Evolutionary conservation across 2,113 vertebrate species (phyloP).

Genomic region (Vulpes lagopus): DNA sequence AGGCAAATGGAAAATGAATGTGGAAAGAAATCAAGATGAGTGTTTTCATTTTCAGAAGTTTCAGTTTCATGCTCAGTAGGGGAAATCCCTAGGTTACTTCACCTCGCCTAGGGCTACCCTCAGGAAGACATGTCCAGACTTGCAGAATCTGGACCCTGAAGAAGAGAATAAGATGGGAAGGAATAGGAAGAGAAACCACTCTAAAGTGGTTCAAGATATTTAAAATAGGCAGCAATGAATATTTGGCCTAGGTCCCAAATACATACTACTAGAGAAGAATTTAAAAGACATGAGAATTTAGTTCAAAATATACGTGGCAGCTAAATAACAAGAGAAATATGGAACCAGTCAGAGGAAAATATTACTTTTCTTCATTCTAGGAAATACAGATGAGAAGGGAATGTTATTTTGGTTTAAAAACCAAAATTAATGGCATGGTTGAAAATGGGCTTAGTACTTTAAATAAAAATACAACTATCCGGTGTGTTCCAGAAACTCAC

Average conservation of each 20-base stretch:
- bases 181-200: not conserved
- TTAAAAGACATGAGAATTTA: not conserved
- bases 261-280: not conserved
- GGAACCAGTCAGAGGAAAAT: not conserved
- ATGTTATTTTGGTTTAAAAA: not conserved
- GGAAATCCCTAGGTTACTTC: slow-evolving; percentile 7
- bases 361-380: slow-evolving; percentile 4
- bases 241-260: not conserved
- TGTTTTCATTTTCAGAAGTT: not conserved
- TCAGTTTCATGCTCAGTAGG: not conserved
- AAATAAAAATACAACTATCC: not conserved
- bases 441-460: not conserved
- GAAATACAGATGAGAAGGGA: not conserved
- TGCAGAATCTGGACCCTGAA: not conserved
- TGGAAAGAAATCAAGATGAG: not conserved
- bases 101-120: not conserved
- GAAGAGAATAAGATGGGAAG: not conserved
- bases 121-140: slow-evolving; percentile 11
- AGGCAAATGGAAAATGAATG: not conserved
- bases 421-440: not conserved
- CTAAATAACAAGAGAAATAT: not conserved
- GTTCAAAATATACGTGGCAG: not conserved
- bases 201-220: not conserved
- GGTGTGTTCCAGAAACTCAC: not conserved
- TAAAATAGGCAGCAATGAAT: not conserved